phyloP scores from a whole-genome alignment of 2,113 vertebrate genomes.

The Cyphomyrus discorhynchus region DNA sequence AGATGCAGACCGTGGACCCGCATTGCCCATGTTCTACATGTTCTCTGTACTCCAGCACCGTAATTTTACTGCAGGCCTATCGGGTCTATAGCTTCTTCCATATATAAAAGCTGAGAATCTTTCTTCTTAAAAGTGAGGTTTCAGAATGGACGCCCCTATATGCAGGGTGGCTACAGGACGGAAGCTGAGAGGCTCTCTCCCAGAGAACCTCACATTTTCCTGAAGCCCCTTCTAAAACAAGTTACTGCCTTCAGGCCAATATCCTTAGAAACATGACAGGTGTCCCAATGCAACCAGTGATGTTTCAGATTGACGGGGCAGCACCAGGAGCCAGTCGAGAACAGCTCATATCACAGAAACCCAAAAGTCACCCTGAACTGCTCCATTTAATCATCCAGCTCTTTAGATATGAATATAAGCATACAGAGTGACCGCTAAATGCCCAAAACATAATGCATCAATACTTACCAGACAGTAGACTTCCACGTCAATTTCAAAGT shows the following conservation, averaged over 20 bases:
- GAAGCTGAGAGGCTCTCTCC: background rate
- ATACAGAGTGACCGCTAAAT: background rate
- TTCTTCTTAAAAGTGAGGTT: background rate
- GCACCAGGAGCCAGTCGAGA: background rate
- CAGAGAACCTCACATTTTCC: background rate
- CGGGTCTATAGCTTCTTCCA: background rate
- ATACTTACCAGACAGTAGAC: conserved; percentile 84
- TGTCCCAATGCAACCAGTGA: background rate
- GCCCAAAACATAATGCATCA: background rate
- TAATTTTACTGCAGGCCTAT: background rate
- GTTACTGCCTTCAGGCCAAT: background rate
- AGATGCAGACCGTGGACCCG: background rate
- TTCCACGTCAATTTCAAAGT: conserved; percentile 84
- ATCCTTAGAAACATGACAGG: background rate
- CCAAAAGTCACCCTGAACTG: background rate
- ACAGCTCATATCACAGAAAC: background rate
- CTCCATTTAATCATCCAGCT: background rate
- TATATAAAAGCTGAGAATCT: background rate
- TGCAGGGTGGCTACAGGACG: background rate
- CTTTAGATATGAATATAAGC: background rate
- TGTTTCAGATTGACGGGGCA: background rate
- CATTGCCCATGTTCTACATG: background rate
- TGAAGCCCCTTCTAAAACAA: background rate
- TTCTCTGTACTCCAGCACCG: background rate
- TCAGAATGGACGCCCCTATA: background rate